A percentile compares a stretch with the other conserved stretches of the same genome.
These are phyloP conservation scores for Dipus sagitta DNA, from an alignment of 2,797 vertebrate species.

Conservation along the genomic window DNA sequence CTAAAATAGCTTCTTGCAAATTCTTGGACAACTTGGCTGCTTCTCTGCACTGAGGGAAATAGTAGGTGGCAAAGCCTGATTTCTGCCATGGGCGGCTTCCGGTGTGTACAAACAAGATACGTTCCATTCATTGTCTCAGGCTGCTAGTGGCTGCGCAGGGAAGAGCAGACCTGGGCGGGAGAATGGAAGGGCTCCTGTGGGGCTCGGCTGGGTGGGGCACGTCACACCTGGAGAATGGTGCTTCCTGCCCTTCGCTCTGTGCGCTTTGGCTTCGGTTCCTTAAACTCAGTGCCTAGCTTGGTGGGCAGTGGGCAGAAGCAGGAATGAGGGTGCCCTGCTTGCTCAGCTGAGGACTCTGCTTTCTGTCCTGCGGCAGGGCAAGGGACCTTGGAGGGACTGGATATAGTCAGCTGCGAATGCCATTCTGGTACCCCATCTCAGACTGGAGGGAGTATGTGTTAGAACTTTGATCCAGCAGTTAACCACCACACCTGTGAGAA, in stretches of 20 bases:
- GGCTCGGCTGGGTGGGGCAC: neutral
- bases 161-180: no score
- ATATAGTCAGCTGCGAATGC: neutral
- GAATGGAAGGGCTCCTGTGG: neutral
- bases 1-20: neutral
- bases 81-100: slow-evolving; percentile 5
- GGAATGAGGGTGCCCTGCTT: neutral
- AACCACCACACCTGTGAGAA: neutral
- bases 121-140: neutral
- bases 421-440: no score
- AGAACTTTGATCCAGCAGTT: neutral
- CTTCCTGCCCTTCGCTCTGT: neutral
- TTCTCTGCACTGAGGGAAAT: slow-evolving; percentile 35
- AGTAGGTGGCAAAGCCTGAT: slow-evolving; percentile 32
- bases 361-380: neutral
- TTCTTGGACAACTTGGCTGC: slow-evolving; percentile 32
- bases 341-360: neutral
- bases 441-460: neutral
- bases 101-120: neutral
- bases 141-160: neutral
- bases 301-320: neutral
- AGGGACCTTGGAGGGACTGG: neutral
- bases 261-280: neutral
- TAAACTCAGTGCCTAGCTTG: neutral
- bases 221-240: neutral